Percentiles rank a stretch among this genome's conserved stretches.
These are phyloP conservation scores for Gymnorhina tibicen DNA, from an alignment of 2,113 vertebrate genomes.

Conservation along the genomic window DNA sequence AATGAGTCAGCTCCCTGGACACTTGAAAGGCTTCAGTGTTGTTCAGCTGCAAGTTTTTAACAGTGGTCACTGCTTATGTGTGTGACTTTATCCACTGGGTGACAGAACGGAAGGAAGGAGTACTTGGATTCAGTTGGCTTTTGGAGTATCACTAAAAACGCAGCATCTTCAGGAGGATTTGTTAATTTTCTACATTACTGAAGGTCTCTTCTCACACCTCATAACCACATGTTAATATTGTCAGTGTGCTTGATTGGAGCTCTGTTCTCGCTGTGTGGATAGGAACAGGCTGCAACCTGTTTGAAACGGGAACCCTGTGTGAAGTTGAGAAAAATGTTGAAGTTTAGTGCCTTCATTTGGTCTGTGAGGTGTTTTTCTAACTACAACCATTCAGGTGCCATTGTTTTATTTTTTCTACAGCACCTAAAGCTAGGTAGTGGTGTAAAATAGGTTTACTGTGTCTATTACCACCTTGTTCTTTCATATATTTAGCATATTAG, in stretches of 20 bases:
- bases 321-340: not conserved
- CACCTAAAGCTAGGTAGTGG: not conserved
- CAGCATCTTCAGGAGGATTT: not conserved
- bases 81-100: not conserved
- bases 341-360: not conserved
- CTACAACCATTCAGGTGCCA: not conserved
- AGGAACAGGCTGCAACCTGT: not conserved
- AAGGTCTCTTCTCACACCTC: not conserved
- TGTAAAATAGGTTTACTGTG: not conserved
- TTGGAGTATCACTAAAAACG: not conserved
- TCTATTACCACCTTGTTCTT: not conserved
- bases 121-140: not conserved
- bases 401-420: not conserved
- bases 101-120: not conserved
- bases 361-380: not conserved
- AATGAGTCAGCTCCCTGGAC: fast-evolving
- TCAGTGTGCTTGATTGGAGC: not conserved
- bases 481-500: not conserved
- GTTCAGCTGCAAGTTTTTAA: not conserved
- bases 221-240: not conserved
- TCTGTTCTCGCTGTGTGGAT: fast-evolving
- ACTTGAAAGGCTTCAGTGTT: fast-evolving
- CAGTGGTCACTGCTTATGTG: not conserved
- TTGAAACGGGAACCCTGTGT: fast-evolving
- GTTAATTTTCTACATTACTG: fast-evolving